These are phyloP conservation scores for Anableps anableps DNA, from an alignment of 2,797 vertebrate genomes.

Conservation along the genomic window DNA sequence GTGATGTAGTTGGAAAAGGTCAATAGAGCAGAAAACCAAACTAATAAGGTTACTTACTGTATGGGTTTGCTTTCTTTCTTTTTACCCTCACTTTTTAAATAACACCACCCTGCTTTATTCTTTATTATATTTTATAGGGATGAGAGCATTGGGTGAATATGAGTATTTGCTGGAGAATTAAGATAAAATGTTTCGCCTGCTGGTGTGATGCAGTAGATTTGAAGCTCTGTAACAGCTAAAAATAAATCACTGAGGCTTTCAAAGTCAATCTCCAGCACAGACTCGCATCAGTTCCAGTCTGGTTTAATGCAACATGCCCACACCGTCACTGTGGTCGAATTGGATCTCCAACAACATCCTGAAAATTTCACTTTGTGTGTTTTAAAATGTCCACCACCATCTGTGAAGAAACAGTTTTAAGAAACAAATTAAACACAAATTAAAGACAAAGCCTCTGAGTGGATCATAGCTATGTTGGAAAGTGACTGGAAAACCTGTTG, in stretches of 20 bases:
- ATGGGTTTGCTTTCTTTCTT: no score
- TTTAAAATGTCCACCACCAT: background rate
- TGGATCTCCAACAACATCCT: background rate
- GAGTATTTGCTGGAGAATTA: background rate
- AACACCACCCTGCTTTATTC: no score
- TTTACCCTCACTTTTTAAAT: no score
- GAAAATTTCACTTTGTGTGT: background rate
- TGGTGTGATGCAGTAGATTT: background rate
- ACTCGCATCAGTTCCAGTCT: background rate
- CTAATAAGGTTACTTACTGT: no score
- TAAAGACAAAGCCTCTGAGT: background rate
- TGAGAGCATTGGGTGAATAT: no score
- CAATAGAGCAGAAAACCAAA: no score
- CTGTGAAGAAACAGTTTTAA: background rate
- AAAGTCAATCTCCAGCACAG: background rate
- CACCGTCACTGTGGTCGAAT: background rate
- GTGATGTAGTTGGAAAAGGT: no score
- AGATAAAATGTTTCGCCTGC: background rate
- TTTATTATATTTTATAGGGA: no score
- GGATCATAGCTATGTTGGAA: no score
- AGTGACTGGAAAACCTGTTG: conserved; percentile 16
- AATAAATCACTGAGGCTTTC: background rate
- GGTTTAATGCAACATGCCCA: background rate
- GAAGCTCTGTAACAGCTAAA: background rate
- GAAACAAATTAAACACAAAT: background rate